A percentile compares a stretch with the other conserved stretches of the same genome.
These are phyloP conservation scores for Ditula angustiorana DNA, from an alignment of 2,888 invertebrate species.

Conservation along the genomic window DNA sequence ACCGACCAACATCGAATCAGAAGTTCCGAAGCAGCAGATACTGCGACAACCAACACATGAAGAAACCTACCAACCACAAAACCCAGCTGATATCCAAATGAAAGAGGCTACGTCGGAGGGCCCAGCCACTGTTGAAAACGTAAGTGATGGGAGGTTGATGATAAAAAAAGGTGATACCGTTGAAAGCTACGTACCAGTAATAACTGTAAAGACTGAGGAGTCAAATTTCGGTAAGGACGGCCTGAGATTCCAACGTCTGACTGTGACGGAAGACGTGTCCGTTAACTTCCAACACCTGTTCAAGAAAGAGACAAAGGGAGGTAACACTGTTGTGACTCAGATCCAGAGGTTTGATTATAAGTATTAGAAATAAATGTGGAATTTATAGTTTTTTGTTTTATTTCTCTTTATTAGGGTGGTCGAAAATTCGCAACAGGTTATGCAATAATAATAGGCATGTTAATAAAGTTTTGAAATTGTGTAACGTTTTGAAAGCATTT, in stretches of 20 bases:
- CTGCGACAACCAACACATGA: conserved; percentile 49
- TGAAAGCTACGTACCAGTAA: conserved; percentile 59
- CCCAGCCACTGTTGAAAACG: conserved; percentile 29
- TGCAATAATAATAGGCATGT: no score
- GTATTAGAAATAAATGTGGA: conserved; percentile 51
- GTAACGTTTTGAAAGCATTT: no score
- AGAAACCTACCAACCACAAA: no score
- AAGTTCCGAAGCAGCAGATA: conserved; percentile 66
- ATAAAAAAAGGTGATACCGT: conserved; percentile 40
- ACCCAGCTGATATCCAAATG: neutral
- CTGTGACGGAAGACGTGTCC: conserved; percentile 71
- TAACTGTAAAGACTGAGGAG: conserved; percentile 69
- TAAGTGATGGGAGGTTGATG: conserved; percentile 33
- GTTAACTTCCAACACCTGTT: conserved; percentile 73
- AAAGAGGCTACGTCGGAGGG: neutral
- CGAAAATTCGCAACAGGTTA: no score
- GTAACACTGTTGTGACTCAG: conserved; percentile 67
- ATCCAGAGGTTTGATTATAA: conserved; percentile 71
- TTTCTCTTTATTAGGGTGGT: neutral
- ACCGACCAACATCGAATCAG: conserved; percentile 59
- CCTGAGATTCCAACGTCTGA: conserved; percentile 67
- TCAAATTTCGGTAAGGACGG: conserved; percentile 65
- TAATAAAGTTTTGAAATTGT: no score
- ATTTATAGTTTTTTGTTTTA: conserved; percentile 6
- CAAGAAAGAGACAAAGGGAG: conserved; percentile 64